Evolutionary conservation across 2,888 invertebrate genomes (phyloP), one percentile per base, ranked within the genome.

Genomic region (Tortrix viridana): DNA sequence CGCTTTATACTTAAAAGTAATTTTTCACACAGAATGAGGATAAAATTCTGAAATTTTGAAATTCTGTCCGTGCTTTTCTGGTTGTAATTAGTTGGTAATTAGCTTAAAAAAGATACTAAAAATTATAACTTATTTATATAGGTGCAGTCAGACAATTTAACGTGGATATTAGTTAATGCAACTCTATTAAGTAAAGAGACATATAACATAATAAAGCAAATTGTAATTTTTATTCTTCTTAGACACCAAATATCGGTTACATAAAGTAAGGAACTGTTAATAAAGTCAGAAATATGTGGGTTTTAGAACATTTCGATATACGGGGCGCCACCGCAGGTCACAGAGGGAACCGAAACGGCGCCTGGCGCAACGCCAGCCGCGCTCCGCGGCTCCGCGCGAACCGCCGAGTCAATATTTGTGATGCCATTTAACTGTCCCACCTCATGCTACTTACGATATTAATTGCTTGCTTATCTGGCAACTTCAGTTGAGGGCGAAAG

Each of bases 371-470:
- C 71, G 66, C 67, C 69, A 69, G 67, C 16, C 41, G 5, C 41
- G n/a, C 71, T 0, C 1, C 70, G 73, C 70, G 68, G 70, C 74
- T 77, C 79, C 76, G 32, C 71, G 67, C 70, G 70, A 76, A 78
- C 79, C 80, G 77, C 84, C 78, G 77, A 86, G 84, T 88, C 87
- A 87, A 87, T 89, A 88, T 89, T 89, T 88, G 86, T 81, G 83
- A 83, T 82, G 84, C 84, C 81, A 84, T 85, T 85, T 86, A 82
- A 79, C 79, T 81, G 82, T 82, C 80, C 79, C 73, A 71, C 72
- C 74, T 69, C 71, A 72, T 70, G 69, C 75, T 74, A 74, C 79
- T 77, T 74, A 71, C 72, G 69, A 75, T 80, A 80, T 80, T 85
- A 81, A 81, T 84, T 79, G 76, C 74, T 72, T 70, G 72, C 71